Evolutionary conservation across 2,113 vertebrate genomes (phyloP).

Genomic region (Bothrops jararaca): DNA sequence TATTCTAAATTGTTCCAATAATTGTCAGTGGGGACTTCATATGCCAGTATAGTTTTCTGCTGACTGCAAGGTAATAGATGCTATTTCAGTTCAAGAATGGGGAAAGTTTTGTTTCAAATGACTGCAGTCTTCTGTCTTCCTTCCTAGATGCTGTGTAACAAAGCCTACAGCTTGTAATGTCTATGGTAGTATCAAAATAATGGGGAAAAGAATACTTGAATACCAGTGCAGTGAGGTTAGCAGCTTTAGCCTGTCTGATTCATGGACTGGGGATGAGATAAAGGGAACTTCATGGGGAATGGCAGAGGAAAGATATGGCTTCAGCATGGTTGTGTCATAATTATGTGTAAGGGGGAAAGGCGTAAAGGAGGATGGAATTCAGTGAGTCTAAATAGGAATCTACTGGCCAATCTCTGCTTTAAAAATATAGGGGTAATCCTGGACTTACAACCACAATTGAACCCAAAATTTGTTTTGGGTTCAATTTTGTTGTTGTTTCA

Average conservation of each 20-base stretch:
- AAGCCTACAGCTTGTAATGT: neutral
- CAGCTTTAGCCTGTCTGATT: neutral
- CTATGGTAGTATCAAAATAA: neutral
- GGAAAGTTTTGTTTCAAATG: neutral
- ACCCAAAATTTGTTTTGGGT: too few species aligned
- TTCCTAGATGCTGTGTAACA: neutral
- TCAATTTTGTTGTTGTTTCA: too few species aligned
- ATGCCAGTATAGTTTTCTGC: neutral
- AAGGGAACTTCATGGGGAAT: neutral
- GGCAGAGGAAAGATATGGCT: neutral
- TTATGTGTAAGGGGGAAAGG: neutral
- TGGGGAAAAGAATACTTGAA: neutral
- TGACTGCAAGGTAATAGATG: neutral
- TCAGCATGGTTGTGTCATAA: neutral
- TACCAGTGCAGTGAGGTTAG: neutral
- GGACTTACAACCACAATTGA: too few species aligned
- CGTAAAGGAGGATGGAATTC: neutral
- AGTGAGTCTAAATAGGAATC: neutral
- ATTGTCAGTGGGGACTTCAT: neutral
- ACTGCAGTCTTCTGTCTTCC: neutral
- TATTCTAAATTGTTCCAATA: neutral
- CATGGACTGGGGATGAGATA: neutral
- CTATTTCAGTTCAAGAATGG: neutral
- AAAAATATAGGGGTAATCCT: neutral
- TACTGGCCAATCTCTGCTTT: neutral